Conservation (phyloP, 2,888 invertebrate genomes). For the Pogonocherus hispidulus region DNA sequence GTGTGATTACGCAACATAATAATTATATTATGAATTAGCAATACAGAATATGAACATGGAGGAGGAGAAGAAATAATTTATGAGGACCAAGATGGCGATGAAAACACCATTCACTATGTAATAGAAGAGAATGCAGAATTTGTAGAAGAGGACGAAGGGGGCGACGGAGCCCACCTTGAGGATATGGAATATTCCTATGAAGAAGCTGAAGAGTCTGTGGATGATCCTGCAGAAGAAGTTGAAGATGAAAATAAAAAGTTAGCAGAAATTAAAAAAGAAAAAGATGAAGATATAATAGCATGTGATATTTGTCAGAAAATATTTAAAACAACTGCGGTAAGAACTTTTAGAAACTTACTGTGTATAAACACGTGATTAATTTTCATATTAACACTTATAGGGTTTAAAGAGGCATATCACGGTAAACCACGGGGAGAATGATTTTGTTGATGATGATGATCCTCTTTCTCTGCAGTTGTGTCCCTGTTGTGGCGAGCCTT, state of each 20-base stretch:
- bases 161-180: conserved; percentile 26
- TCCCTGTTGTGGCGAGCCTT: conserved; percentile 74
- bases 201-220: conserved; percentile 15
- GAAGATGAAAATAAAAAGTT: conserved; percentile 34
- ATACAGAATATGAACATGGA: conserved; percentile 44
- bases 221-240: conserved; percentile 28
- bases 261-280: conserved; percentile 39
- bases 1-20: too few species aligned
- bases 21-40: conserved; percentile 28
- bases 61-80: conserved; percentile 47
- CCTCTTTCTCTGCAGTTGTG: conserved; percentile 69
- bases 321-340: conserved; percentile 63
- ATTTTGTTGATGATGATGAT: conserved; percentile 59
- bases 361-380: background rate
- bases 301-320: conserved; percentile 60
- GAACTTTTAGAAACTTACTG: too few species aligned
- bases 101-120: conserved; percentile 47
- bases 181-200: conserved; percentile 20
- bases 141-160: conserved; percentile 39
- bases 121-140: conserved; percentile 49
- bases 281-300: conserved; percentile 49
- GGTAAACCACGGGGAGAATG: conserved; percentile 56
- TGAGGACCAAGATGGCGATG: conserved; percentile 44
- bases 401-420: conserved; percentile 67
- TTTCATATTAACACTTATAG: conserved; percentile 53